phyloP scores from a whole-genome alignment of 35 echinoderm and acorn worm species.

The Heliocidaris erythrogramma region DNA sequence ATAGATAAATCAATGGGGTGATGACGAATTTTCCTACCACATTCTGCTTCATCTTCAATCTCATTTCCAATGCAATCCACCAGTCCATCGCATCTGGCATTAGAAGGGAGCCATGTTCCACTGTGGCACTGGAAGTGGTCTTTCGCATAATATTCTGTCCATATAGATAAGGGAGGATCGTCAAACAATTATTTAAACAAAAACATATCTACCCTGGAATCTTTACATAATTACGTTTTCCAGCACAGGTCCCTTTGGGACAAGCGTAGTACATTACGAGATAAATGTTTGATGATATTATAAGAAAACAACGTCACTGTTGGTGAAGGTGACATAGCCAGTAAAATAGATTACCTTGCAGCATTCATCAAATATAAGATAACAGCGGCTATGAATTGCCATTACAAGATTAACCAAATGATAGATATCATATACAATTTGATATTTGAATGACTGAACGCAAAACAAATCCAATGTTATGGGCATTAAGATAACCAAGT shows the following conservation, averaged over 20 bases:
- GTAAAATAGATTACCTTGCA: no score
- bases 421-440: no score
- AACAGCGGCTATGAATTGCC: no score
- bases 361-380: no score
- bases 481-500: no score
- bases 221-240: background rate
- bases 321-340: no score
- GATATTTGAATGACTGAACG: no score
- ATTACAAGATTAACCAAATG: no score
- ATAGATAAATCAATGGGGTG: background rate
- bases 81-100: slow-evolving; percentile 62
- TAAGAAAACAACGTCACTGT: no score
- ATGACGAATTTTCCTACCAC: slow-evolving; percentile 48
- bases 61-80: slow-evolving; percentile 73
- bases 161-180: background rate
- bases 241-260: background rate
- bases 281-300: background rate
- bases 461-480: no score
- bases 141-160: background rate
- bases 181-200: background rate
- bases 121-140: slow-evolving; percentile 54
- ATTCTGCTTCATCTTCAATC: slow-evolving; percentile 69
- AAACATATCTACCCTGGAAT: background rate
- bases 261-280: background rate
- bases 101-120: slow-evolving; percentile 52